Evolutionary conservation across 1,140 invertebrate species (phyloP).

Genomic region (Stegodyphus mimosarum): DNA sequence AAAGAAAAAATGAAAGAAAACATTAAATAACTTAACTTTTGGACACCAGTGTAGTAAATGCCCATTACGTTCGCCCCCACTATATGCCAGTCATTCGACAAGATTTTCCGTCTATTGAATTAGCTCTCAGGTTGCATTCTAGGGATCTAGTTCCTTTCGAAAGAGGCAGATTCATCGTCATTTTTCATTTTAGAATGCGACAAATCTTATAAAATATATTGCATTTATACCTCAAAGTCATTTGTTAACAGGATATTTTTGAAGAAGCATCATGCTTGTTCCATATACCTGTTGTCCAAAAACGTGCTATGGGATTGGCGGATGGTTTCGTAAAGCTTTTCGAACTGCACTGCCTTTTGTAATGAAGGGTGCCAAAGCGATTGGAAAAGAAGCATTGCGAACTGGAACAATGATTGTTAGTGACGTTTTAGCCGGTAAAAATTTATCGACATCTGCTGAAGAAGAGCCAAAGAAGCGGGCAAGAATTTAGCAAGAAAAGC

Average conservation of each 20-base stretch:
- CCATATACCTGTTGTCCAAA: too few species aligned
- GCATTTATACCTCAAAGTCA: not conserved
- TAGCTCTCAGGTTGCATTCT: not conserved
- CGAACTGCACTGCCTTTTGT: not conserved
- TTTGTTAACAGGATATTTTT: not conserved
- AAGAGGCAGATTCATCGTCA: not conserved
- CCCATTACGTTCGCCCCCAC: not conserved
- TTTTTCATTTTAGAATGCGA: not conserved
- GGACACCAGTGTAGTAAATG: too few species aligned
- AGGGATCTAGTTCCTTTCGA: not conserved
- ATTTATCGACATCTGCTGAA: not conserved
- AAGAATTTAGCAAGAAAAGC: conserved; percentile 17
- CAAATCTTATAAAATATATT: not conserved
- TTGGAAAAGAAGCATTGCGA: not conserved
- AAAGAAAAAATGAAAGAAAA: too few species aligned
- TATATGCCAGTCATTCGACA: not conserved
- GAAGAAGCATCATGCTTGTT: too few species aligned
- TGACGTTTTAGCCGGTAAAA: not conserved
- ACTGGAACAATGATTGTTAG: not conserved
- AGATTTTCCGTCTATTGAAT: not conserved
- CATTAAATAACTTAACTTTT: too few species aligned
- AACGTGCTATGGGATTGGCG: not conserved
- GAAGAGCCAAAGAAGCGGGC: conserved; percentile 15
- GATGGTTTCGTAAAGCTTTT: not conserved
- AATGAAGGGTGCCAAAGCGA: not conserved